Conservation (phyloP, 2,888 invertebrate species). For the Lepidocyrtinus sp. region DNA sequence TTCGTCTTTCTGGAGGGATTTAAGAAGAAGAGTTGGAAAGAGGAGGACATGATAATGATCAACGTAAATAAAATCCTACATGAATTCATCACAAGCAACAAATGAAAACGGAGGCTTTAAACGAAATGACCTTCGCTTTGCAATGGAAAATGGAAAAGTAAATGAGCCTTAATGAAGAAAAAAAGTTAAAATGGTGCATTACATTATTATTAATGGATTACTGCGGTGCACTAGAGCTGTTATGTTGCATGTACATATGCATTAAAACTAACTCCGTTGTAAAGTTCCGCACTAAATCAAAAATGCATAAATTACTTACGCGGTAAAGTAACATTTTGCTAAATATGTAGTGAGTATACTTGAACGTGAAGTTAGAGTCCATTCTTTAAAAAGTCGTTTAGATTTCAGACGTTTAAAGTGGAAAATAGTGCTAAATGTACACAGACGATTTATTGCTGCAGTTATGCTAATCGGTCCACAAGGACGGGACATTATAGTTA, state of each 20-base stretch:
- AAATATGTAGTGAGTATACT: too few relatives aligned
- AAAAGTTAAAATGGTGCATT: not conserved
- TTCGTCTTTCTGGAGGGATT: not conserved
- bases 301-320: not conserved
- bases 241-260: too few relatives aligned
- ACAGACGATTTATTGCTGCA: constrained; percentile 30
- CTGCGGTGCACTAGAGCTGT: too few relatives aligned
- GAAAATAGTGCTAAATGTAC: constrained; percentile 2
- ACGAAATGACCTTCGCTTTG: constrained; percentile 31
- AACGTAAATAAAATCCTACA: constrained; percentile 33
- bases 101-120: constrained; percentile 10
- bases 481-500: constrained; percentile 10
- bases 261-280: too few relatives aligned
- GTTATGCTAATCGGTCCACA: constrained; percentile 33
- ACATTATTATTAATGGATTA: not conserved
- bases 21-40: not conserved
- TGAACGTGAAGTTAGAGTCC: too few relatives aligned
- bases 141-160: not conserved
- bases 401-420: not conserved
- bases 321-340: not conserved
- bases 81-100: not conserved
- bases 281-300: too few relatives aligned
- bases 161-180: not conserved
- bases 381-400: not conserved
- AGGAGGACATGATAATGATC: constrained; percentile 30